Conservation (phyloP, 2,797 vertebrate species). For the Thunnus albacares region DNA sequence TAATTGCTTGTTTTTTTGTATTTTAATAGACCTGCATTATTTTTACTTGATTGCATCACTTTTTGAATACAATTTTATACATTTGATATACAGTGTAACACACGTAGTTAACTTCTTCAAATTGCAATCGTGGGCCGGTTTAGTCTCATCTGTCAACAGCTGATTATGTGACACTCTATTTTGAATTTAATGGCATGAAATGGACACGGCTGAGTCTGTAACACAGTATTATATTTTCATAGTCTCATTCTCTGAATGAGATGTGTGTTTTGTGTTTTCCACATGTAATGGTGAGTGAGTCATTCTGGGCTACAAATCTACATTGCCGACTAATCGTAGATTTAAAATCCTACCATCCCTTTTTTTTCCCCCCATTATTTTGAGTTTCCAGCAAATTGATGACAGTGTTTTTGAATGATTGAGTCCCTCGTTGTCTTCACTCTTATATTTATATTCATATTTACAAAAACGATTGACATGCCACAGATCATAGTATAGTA, state of each 20-base stretch:
- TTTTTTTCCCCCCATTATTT: neutral
- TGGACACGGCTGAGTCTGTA: too few relatives aligned
- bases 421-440: neutral
- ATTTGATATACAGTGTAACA: too few relatives aligned
- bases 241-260: neutral
- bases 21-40: conserved; percentile 2
- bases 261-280: neutral
- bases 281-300: neutral
- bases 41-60: conserved; percentile 2
- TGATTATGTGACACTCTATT: too few relatives aligned
- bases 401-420: neutral
- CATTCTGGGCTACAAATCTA: neutral
- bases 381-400: neutral
- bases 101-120: too few relatives aligned
- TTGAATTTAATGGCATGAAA: too few relatives aligned
- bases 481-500: too few relatives aligned
- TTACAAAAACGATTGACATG: neutral
- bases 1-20: neutral
- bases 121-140: neutral
- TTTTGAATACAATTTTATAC: neutral
- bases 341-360: too few relatives aligned
- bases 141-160: neutral
- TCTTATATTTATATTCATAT: too few relatives aligned
- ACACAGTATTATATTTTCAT: too few relatives aligned
- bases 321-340: neutral